Percentiles rank a stretch among this genome's conserved stretches.
These are phyloP conservation scores for Puma concolor DNA, from an alignment of 2,113 vertebrate genomes.

Conservation along the genomic window DNA sequence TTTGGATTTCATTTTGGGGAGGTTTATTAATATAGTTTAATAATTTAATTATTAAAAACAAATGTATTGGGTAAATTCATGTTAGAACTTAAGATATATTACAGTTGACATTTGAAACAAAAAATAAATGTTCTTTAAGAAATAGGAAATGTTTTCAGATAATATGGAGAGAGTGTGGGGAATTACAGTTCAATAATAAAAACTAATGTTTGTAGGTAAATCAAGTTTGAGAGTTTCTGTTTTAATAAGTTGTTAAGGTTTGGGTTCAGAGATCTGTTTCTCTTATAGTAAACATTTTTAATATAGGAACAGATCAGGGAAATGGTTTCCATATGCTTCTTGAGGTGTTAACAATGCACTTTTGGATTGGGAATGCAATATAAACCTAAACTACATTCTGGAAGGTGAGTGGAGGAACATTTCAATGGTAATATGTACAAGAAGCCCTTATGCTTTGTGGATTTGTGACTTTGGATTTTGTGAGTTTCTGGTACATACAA, in stretches of 20 bases:
- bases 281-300: slow-evolving; percentile 72
- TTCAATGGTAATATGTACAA: slow-evolving; percentile 58
- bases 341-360: slow-evolving; percentile 72
- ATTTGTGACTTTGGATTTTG: slow-evolving; percentile 66
- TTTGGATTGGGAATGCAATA: slow-evolving; percentile 70
- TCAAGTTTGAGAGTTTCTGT: slow-evolving; percentile 64
- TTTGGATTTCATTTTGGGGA: slow-evolving; percentile 50
- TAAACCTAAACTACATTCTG: slow-evolving; percentile 62
- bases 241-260: slow-evolving; percentile 64
- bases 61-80: slow-evolving; percentile 19
- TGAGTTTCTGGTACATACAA: slow-evolving; percentile 69
- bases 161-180: slow-evolving; percentile 35
- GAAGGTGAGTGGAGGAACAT: slow-evolving; percentile 49
- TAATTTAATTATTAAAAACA: slow-evolving; percentile 51
- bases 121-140: slow-evolving; percentile 51
- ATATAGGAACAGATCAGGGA: slow-evolving; percentile 64
- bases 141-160: slow-evolving; percentile 59
- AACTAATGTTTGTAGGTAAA: slow-evolving; percentile 62
- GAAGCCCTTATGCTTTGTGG: slow-evolving; percentile 64
- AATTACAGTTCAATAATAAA: slow-evolving; percentile 60
- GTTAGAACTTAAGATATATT: slow-evolving; percentile 42
- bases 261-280: slow-evolving; percentile 67
- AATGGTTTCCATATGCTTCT: slow-evolving; percentile 73
- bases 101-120: slow-evolving; percentile 58
- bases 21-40: slow-evolving; percentile 29